Base-by-base conservation (phyloP, 2,888 invertebrate genomes). In the Blastobasis lacticolella region DNA sequence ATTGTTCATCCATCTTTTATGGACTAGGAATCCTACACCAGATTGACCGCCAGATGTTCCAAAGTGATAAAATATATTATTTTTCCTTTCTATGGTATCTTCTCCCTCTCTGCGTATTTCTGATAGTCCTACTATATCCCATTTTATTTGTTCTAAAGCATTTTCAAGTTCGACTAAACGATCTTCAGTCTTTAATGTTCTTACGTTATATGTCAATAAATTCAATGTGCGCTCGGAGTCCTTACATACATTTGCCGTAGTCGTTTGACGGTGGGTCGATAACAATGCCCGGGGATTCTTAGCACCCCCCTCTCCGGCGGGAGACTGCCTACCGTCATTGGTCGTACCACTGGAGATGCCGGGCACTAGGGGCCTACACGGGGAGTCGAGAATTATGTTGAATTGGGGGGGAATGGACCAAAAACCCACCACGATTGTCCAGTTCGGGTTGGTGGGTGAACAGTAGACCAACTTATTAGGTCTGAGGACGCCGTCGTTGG, bases 1-100 rank as follows among this genome's bases (percentile, higher is more conserved):
- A 37, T 57, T 51, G 8, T 52, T 5, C 44, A 55, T 57, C 45
- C 47, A 53, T 8, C 46, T 54, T 23, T 54, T 55, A 1, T 47
- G 40, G 0, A 57, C 50, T 36, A 55, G 8, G 37, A 57, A 57
- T 36, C 57, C 57, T 8, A 55, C 52, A 8, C 57, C 51, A 9
- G 49, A 43, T 36, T 45, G 46, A 5, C 53, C 51, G 8, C 41
- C 40, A n/a, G 42, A 46, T 38, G 8, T 8, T 47, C 53, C 57
- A n/a, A 41, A 23, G 37, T 54, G 47, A 37, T 10, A 50, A 9
- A 53, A 44, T 44, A 49, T 49, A 10, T 46, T 23, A 4, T 49
- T 38, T 5, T 49, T 36, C 4, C 45, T 23, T 44, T 52, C 49
- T 9, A 37, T 9, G n/a, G 44, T 52, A 5, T 52, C 23, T 38